phyloP scores from a whole-genome alignment of 2,797 vertebrate genomes.

The Mormyrops boulengeri region DNA sequence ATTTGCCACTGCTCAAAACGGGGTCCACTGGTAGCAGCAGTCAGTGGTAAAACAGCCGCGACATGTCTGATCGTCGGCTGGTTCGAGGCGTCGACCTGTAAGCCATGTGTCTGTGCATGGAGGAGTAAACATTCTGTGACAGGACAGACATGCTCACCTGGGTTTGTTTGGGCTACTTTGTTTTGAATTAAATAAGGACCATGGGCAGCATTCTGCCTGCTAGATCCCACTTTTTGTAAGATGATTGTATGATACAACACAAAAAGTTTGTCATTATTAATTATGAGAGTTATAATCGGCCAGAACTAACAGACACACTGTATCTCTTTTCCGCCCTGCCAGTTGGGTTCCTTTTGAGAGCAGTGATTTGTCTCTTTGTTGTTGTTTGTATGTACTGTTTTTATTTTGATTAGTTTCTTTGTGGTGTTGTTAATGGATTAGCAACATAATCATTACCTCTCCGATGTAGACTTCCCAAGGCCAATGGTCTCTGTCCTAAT shows the following conservation, averaged over 20 bases:
- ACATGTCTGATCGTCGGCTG: neutral
- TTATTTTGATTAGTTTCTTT: neutral
- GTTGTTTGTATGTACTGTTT: neutral
- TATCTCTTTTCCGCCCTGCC: neutral
- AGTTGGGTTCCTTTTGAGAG: constrained; percentile 8
- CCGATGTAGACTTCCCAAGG: constrained; percentile 9
- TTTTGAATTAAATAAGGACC: constrained; percentile 25
- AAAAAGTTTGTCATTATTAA: constrained; percentile 2
- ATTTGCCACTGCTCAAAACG: neutral
- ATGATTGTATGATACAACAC: neutral
- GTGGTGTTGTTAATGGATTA: constrained; percentile 11
- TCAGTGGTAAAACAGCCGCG: neutral
- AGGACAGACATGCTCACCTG: neutral
- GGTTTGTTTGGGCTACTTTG: neutral
- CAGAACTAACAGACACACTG: neutral
- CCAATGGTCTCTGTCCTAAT: constrained; percentile 22
- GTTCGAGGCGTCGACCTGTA: neutral
- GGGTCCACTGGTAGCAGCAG: neutral
- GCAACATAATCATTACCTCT: constrained; percentile 20
- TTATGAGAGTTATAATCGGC: neutral
- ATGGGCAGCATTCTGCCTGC: constrained; percentile 37
- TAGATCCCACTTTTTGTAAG: constrained; percentile 32
- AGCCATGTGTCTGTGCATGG: neutral
- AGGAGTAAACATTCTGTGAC: neutral
- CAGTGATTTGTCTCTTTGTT: neutral